Conservation (phyloP, 1,140 invertebrate genomes). For the Calliopsis andreniformis region DNA sequence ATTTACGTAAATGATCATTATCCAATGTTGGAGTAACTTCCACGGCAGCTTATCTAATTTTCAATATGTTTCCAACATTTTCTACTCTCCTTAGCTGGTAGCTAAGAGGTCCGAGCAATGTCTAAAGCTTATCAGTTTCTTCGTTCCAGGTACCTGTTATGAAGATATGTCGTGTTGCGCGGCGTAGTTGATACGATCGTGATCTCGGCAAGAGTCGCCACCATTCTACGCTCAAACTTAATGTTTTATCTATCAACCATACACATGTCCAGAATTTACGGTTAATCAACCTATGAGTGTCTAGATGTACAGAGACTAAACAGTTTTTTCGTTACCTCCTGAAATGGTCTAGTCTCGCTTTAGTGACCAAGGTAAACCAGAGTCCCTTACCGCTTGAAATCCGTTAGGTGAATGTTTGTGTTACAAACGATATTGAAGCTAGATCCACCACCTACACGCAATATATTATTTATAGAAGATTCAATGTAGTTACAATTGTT, state of each 20-base stretch:
- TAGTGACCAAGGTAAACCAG: slow-evolving; percentile 73
- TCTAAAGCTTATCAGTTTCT: slow-evolving; percentile 65
- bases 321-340: slow-evolving; percentile 58
- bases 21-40: neutral
- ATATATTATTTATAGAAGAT: neutral
- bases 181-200: slow-evolving; percentile 67
- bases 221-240: slow-evolving; percentile 66
- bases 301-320: slow-evolving; percentile 63
- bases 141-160: slow-evolving; percentile 78
- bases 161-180: slow-evolving; percentile 72
- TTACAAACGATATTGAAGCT: slow-evolving; percentile 46
- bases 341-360: slow-evolving; percentile 66
- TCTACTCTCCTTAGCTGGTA: slow-evolving; percentile 5
- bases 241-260: slow-evolving; percentile 68
- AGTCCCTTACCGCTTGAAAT: slow-evolving; percentile 58
- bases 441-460: slow-evolving; percentile 47
- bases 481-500: too few relatives aligned
- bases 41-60: neutral
- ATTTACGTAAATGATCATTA: neutral
- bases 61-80: neutral
- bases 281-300: slow-evolving; percentile 65
- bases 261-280: slow-evolving; percentile 71
- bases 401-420: slow-evolving; percentile 67
- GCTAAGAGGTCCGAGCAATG: slow-evolving; percentile 5
- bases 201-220: slow-evolving; percentile 61